Evolutionary conservation across 2,888 invertebrate genomes (phyloP).

Genomic region (Cataglyphis cursor): DNA sequence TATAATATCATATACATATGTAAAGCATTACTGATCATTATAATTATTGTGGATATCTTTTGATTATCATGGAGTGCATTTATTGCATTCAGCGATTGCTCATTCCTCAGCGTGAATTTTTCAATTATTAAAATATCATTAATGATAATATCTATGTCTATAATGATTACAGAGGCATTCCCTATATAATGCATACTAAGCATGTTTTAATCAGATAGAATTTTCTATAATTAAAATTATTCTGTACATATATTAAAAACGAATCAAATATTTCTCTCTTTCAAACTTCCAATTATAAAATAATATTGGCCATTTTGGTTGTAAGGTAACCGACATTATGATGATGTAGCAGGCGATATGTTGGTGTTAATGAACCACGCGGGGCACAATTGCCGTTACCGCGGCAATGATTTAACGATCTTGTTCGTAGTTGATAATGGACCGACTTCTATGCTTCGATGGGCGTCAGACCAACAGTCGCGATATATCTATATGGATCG

Average conservation of each 20-base stretch:
- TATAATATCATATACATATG: not conserved
- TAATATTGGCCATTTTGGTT: not conserved
- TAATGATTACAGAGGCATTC: not conserved
- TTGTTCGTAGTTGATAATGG: slow-evolving; percentile 70
- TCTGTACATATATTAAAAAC: not conserved
- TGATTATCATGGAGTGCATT: not conserved
- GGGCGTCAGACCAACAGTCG: slow-evolving; percentile 32
- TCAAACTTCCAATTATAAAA: not conserved
- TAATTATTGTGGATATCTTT: not conserved
- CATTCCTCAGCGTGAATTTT: not conserved
- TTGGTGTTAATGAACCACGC: slow-evolving; percentile 72
- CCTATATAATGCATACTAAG: not conserved
- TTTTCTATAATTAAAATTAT: not conserved
- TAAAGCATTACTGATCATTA: not conserved
- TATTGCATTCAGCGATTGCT: not conserved
- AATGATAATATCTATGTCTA: not conserved
- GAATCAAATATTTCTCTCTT: not conserved
- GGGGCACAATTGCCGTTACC: slow-evolving; percentile 66
- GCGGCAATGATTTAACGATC: slow-evolving; percentile 76
- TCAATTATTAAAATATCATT: slow-evolving; percentile 4
- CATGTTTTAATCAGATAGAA: not conserved
- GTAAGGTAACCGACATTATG: slow-evolving; percentile 29
- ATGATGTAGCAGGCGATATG: slow-evolving; percentile 54
- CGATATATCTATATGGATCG: slow-evolving; percentile 67
- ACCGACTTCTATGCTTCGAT: slow-evolving; percentile 48